These are phyloP conservation scores for Lepidochrysops patricia DNA, from an alignment of 2,888 invertebrate species.

Conservation along the genomic window DNA sequence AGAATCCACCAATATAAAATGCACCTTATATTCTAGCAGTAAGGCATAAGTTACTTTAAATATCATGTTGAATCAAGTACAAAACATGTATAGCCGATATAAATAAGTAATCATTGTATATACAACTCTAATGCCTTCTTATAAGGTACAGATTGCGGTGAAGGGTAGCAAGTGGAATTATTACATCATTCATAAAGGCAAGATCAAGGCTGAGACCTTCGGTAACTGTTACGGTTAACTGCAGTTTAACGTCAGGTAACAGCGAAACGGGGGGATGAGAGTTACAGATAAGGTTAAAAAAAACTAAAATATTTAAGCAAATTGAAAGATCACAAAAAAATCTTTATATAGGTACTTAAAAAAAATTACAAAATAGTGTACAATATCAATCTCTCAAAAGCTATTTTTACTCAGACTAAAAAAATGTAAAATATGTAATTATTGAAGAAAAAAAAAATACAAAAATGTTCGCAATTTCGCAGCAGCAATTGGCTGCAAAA, in stretches of 20 bases:
- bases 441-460: no score
- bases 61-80: not conserved
- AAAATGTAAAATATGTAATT: no score
- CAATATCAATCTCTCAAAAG: no score
- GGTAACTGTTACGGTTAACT: constrained; percentile 4
- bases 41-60: not conserved
- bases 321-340: no score
- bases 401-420: no score
- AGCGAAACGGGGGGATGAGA: not conserved
- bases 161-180: not conserved
- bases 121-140: not conserved
- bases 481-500: no score
- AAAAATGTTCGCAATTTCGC: no score
- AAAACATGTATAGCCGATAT: not conserved
- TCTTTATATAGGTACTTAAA: no score
- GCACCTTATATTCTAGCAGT: not conserved
- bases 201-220: constrained; percentile 1
- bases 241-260: not conserved
- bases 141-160: not conserved
- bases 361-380: no score
- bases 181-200: constrained; percentile 8
- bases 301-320: no score
- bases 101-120: not conserved
- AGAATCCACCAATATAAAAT: not conserved
- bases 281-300: no score